Conservation (phyloP, 2,888 invertebrate genomes). For the Criorhina ranunculi region DNA sequence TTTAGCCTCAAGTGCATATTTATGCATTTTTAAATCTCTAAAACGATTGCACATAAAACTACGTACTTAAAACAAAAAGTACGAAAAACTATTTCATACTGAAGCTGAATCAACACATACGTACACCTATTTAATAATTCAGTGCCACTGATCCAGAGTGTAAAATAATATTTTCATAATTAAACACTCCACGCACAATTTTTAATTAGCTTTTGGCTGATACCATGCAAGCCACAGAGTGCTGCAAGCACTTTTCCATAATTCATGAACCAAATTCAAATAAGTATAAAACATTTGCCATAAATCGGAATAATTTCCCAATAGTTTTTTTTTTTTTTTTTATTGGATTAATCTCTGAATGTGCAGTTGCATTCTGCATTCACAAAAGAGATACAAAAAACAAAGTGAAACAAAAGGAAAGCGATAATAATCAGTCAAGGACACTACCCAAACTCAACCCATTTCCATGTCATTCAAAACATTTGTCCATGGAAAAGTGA, state of each 20-base stretch:
- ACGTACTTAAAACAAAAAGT: background rate
- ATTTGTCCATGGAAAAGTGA: conserved; percentile 16
- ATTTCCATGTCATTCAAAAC: conserved; percentile 35
- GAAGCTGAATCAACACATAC: background rate
- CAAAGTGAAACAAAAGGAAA: conserved; percentile 41
- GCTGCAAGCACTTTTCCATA: conserved; percentile 51
- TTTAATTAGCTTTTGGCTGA: conserved; percentile 41
- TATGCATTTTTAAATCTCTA: too few relatives aligned
- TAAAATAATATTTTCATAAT: conserved; percentile 41
- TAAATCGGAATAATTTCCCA: conserved; percentile 24
- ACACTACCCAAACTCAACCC: conserved; percentile 33
- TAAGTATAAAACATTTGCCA: conserved; percentile 6
- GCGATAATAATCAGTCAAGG: conserved; percentile 57
- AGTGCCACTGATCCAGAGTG: conserved; percentile 3
- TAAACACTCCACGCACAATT: conserved; percentile 26
- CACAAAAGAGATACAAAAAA: conserved; percentile 21
- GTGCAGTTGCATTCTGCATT: background rate
- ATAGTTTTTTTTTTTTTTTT: conserved; percentile 44
- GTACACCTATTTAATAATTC: conserved; percentile 5
- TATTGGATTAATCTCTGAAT: conserved; percentile 31
- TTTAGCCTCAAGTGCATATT: too few relatives aligned
- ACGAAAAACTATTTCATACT: background rate
- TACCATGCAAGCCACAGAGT: conserved; percentile 5
- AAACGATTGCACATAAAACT: too few relatives aligned
- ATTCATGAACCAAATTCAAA: conserved; percentile 53